phyloP scores from a whole-genome alignment of 1,140 invertebrate genomes.

The Drosophila tristis region DNA sequence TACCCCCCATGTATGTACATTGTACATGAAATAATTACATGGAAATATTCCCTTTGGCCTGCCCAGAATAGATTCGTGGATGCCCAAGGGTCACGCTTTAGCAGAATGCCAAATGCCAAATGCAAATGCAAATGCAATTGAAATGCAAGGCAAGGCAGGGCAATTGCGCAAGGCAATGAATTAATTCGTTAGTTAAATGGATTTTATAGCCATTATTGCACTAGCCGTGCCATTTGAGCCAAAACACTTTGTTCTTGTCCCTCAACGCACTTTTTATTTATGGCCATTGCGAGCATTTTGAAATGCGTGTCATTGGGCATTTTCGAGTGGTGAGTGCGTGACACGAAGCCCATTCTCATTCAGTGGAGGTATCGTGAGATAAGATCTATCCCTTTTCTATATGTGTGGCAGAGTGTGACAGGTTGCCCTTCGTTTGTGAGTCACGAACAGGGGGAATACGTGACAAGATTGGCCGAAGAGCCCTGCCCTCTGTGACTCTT shows the following conservation, averaged over 20 bases:
- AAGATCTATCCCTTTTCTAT: too few species aligned
- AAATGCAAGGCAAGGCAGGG: constrained; percentile 22
- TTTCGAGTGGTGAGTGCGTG: background rate
- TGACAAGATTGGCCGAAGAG: too few species aligned
- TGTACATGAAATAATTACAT: constrained; percentile 34
- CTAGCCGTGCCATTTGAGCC: constrained; percentile 34
- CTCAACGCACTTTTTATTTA: constrained; percentile 31
- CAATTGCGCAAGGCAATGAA: constrained; percentile 14
- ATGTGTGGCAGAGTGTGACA: too few species aligned
- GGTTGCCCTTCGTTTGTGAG: too few species aligned
- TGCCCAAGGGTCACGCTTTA: constrained; percentile 39
- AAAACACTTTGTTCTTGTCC: constrained; percentile 42
- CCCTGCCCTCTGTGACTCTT: too few species aligned
- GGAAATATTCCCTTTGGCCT: constrained; percentile 3
- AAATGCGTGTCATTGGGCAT: constrained; percentile 20
- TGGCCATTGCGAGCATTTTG: constrained; percentile 1
- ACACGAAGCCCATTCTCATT: background rate
- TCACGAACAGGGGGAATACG: too few species aligned
- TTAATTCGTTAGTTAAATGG: constrained; percentile 44
- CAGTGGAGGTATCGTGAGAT: too few species aligned
- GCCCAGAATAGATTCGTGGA: constrained; percentile 10
- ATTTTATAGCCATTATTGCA: constrained; percentile 36
- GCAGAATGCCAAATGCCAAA: constrained; percentile 15
- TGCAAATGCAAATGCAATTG: constrained; percentile 38
- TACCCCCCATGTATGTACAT: background rate